Evolutionary conservation across 1,140 invertebrate genomes (phyloP).

Genomic region (Euschistus heros): DNA sequence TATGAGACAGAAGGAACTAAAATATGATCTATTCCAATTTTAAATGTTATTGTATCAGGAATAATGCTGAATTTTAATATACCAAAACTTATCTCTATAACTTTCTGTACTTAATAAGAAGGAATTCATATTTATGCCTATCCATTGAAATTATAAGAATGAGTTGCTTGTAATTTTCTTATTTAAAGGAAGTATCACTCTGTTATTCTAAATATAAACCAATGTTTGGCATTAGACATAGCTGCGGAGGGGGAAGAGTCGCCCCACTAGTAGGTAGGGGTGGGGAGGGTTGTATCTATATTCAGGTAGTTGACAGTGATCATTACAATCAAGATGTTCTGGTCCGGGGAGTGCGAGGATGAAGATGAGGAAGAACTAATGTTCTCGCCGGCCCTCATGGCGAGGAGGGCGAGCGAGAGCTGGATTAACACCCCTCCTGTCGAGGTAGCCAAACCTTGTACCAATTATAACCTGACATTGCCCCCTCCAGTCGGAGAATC

Average conservation of each 20-base stretch:
- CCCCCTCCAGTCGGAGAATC: conserved; percentile 5
- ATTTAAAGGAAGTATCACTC: too few species aligned
- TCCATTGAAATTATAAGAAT: too few species aligned
- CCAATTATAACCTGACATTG: conserved; percentile 11
- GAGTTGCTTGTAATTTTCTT: too few species aligned
- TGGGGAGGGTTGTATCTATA: conserved; percentile 34
- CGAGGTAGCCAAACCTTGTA: conserved; percentile 46
- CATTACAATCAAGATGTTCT: conserved; percentile 41
- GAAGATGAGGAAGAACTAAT: conserved; percentile 72
- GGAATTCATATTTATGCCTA: too few species aligned
- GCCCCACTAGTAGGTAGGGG: conserved; percentile 36
- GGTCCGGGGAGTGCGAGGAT: conserved; percentile 54
- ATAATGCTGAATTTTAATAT: too few species aligned
- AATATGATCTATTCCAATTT: too few species aligned
- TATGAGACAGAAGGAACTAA: too few species aligned
- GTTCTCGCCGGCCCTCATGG: conserved; percentile 72
- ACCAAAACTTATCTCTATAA: too few species aligned
- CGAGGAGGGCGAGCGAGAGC: conserved; percentile 67
- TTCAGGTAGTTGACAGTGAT: conserved; percentile 29
- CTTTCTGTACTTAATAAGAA: too few species aligned
- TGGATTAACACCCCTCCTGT: conserved; percentile 75
- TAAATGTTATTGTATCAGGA: too few species aligned
- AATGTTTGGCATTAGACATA: conserved; percentile 34
- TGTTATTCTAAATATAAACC: conserved; percentile 6
- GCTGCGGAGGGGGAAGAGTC: conserved; percentile 32